Evolutionary conservation across 1,140 invertebrate species (phyloP).

Genomic region (Drosophila bocki): DNA sequence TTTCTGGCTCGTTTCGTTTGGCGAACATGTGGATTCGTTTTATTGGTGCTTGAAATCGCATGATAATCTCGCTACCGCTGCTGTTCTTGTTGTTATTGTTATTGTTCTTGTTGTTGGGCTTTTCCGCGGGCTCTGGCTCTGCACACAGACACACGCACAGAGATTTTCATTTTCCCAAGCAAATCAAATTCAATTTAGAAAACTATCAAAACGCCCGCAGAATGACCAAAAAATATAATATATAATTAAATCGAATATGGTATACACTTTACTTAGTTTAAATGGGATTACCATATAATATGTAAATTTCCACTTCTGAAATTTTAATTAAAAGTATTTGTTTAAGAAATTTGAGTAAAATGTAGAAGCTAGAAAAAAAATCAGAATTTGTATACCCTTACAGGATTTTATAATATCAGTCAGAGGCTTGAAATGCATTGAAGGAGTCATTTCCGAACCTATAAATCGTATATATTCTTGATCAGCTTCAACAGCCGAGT

Average conservation of each 20-base stretch:
- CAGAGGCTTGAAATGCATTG: too few relatives aligned
- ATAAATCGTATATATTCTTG: background rate
- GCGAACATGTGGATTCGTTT: conserved; percentile 79
- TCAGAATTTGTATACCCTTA: too few relatives aligned
- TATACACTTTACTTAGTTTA: background rate
- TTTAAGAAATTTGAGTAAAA: too few relatives aligned
- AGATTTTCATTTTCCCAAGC: conserved; percentile 37
- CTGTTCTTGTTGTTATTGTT: conserved; percentile 32
- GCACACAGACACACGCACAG: conserved; percentile 19
- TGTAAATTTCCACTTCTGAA: too few relatives aligned
- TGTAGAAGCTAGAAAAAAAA: too few relatives aligned
- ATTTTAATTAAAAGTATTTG: too few relatives aligned
- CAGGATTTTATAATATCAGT: too few relatives aligned
- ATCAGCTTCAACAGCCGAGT: background rate
- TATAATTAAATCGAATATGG: background rate
- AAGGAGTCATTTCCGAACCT: too few relatives aligned
- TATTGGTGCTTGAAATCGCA: conserved; percentile 80
- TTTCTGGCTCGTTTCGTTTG: conserved; percentile 33
- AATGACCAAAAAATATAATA: background rate
- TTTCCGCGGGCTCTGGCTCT: conserved; percentile 51
- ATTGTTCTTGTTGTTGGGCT: conserved; percentile 57
- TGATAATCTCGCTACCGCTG: conserved; percentile 69
- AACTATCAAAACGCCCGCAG: conserved; percentile 23
- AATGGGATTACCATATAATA: too few relatives aligned
- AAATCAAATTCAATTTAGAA: conserved; percentile 30